Evolutionary conservation across 2,888 invertebrate genomes (phyloP).

Genomic region (Tolmerus cingulatus): DNA sequence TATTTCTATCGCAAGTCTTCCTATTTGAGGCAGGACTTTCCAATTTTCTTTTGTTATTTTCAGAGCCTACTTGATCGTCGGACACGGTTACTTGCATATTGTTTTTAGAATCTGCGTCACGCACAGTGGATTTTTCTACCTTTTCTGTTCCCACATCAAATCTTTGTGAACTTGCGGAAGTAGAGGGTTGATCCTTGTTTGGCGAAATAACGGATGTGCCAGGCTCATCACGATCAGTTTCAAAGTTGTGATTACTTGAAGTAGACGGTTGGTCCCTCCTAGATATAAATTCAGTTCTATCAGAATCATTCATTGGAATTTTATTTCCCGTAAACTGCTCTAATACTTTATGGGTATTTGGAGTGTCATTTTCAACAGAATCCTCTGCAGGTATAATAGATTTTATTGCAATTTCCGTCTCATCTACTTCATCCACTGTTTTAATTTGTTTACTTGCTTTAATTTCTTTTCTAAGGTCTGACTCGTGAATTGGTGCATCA

Average conservation of each 20-base stretch:
- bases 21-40: not conserved
- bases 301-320: not conserved
- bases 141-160: not conserved
- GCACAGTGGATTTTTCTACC: not conserved
- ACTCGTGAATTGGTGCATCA: not conserved
- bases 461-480: not conserved
- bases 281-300: not conserved
- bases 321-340: not conserved
- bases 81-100: constrained; percentile 17
- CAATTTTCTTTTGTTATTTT: not conserved
- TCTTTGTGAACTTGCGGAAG: not conserved
- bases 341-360: not conserved
- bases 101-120: not conserved
- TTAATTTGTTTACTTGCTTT: not conserved
- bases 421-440: not conserved
- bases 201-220: not conserved
- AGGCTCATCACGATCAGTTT: not conserved
- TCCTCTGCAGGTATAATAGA: not conserved
- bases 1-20: not conserved
- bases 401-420: not conserved
- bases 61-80: constrained; percentile 32
- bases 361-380: not conserved
- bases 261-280: not conserved
- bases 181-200: not conserved
- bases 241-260: not conserved